Base-by-base conservation (phyloP, 2,113 vertebrate species). In the Nycticebus coucang region DNA sequence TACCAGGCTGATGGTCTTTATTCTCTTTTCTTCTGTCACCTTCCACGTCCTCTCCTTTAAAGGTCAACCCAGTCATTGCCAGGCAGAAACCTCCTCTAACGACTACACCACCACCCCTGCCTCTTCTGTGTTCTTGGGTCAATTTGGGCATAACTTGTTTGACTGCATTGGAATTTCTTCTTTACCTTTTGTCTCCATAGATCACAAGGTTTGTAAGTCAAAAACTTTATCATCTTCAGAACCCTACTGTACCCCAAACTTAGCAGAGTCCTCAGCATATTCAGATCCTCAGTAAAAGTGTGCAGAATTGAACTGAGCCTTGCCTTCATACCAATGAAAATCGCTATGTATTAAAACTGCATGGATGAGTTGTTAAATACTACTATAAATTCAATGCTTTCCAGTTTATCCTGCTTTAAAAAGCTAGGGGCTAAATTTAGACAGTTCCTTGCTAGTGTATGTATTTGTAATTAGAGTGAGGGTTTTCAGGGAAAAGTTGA, bases 401-500 rank as follows among this genome's bases (percentile, higher is more conserved):
- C 62, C n/a, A 37, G 77, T 14, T 84, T 72, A 89, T 45, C 55
- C 79, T 71, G 28, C 59, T 92, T 89, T 95, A 62, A 88, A 80
- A 93, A 79, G 28, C 26, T 37, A 96, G 89, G 93, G 35, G 75
- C 26, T 95, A 95, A 83, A 94, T 93, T 96, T 93, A 79, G 87
- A 84, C 55, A 55, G 41, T 15, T 81, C 19, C 55, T 94, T 92
- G 45, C 21, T 87, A 81, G 66, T 30, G 0, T 87, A 85, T 94
- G 93, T 97, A 94, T 95, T 96, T 96, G 77, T 89, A 93, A 83
- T 81, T 89, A 96, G 86, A 74, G n/a, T 78, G 83, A 93, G 35
- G 15, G 66, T 95, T 97, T 93, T 88, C 41, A 80, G 18, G 81
- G 77, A 95, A 89, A 94, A 89, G 45, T 94, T 2, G 35, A 89